Conservation (phyloP, 2,113 vertebrate genomes). For the Centrocercus urophasianus region DNA sequence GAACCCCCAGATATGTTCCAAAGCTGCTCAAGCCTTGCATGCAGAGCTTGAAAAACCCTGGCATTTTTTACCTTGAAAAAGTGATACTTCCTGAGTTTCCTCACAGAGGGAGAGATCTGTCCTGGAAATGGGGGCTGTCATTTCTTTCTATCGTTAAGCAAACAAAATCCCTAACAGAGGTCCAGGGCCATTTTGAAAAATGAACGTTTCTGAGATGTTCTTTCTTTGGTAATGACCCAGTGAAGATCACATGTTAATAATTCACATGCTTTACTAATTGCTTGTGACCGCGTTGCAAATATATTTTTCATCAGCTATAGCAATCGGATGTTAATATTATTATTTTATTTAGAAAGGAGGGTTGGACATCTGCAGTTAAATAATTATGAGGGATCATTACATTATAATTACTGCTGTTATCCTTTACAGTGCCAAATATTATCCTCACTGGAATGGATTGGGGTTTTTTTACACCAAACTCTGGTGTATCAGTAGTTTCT, state of each 20-base stretch:
- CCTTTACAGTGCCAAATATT: background rate
- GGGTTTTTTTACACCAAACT: background rate
- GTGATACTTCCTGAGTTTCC: background rate
- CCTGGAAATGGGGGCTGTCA: background rate
- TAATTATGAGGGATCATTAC: background rate
- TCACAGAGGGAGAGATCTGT: background rate
- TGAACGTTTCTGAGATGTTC: background rate
- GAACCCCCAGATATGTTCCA: background rate
- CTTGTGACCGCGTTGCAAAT: background rate
- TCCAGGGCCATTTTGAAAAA: background rate
- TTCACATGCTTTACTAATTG: background rate
- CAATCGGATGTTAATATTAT: background rate
- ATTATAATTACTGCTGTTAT: background rate
- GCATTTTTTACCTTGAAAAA: background rate
- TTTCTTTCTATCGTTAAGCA: background rate
- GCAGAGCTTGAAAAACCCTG: background rate
- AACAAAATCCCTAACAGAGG: background rate
- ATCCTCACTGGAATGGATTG: background rate
- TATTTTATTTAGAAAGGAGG: background rate
- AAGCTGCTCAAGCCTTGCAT: fast-evolving
- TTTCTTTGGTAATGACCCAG: background rate
- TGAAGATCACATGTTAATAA: background rate
- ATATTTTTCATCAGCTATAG: background rate
- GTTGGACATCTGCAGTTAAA: background rate
- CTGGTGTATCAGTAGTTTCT: no score